phyloP scores from a whole-genome alignment of 2,888 invertebrate species.

The Orthosia gothica region DNA sequence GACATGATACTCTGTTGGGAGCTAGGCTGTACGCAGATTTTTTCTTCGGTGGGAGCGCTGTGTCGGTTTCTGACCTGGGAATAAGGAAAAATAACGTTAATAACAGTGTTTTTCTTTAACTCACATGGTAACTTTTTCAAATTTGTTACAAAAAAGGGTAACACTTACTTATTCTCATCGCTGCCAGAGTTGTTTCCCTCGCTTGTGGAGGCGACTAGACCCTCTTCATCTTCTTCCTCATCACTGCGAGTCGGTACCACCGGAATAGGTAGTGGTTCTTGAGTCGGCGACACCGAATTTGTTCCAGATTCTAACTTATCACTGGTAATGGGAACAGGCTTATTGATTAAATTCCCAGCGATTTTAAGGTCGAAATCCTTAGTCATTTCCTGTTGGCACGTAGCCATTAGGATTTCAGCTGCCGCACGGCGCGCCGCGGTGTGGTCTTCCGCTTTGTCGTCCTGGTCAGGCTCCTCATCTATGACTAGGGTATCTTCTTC shows the following conservation, averaged over 20 bases:
- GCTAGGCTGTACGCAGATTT: constrained; percentile 99
- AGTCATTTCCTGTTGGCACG: constrained; percentile 85
- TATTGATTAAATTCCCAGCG: constrained; percentile 91
- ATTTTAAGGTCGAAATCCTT: constrained; percentile 91
- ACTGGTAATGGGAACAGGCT: constrained; percentile 80
- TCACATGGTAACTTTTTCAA: no score
- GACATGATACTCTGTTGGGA: constrained; percentile 98
- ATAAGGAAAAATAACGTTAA: constrained; percentile 34
- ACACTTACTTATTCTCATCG: constrained; percentile 94
- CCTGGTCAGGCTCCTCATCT: constrained; percentile 91
- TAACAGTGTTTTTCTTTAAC: background rate
- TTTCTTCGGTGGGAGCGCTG: constrained; percentile 93
- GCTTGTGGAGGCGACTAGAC: constrained; percentile 95
- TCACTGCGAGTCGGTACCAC: constrained; percentile 89
- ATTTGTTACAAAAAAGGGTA: background rate
- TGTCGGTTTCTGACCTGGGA: constrained; percentile 93
- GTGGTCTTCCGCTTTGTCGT: constrained; percentile 81
- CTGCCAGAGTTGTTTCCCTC: constrained; percentile 96
- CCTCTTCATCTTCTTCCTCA: constrained; percentile 95
- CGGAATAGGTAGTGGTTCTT: constrained; percentile 96
- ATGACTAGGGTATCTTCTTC: constrained; percentile 93
- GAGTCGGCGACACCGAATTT: constrained; percentile 82
- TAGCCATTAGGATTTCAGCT: constrained; percentile 91
- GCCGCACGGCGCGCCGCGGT: constrained; percentile 91
- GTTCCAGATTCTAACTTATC: constrained; percentile 87